These are phyloP conservation scores for Poeciliopsis paucimaculata DNA, from an alignment of 2,797 vertebrate species.

Conservation along the genomic window DNA sequence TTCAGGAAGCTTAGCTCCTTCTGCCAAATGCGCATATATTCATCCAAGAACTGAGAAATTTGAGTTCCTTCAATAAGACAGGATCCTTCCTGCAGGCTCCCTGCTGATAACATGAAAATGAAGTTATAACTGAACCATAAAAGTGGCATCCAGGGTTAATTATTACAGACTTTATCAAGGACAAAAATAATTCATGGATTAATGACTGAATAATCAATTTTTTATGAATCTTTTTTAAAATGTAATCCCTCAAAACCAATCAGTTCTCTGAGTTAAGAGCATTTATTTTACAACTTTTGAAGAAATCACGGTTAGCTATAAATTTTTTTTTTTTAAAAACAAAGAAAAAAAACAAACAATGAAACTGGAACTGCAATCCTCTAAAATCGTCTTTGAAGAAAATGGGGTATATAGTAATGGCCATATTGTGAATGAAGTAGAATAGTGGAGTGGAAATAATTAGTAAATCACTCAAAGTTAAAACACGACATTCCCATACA, in stretches of 20 bases:
- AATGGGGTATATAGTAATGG: background rate
- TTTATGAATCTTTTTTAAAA: background rate
- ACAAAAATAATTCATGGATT: background rate
- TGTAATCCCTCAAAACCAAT: background rate
- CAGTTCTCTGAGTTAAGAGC: background rate
- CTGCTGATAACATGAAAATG: background rate
- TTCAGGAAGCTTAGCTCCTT: conserved; percentile 42
- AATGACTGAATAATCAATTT: background rate
- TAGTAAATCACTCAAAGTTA: background rate
- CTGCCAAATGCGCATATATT: conserved; percentile 43
- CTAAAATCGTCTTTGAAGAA: background rate
- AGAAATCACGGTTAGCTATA: background rate
- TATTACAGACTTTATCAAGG: background rate
- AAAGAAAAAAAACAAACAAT: background rate
- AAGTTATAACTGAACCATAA: conserved; percentile 1
- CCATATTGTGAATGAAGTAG: background rate
- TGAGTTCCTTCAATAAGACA: conserved; percentile 5
- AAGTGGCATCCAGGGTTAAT: background rate
- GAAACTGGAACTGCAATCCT: background rate
- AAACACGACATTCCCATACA: background rate
- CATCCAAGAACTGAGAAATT: conserved; percentile 22
- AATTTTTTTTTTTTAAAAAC: too few relatives aligned
- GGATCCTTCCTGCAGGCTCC: background rate
- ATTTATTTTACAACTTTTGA: background rate
- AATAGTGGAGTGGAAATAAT: background rate